Percentiles rank a stretch among this genome's conserved stretches.
These are phyloP conservation scores for Calephelis virginiensis DNA, from an alignment of 1,140 invertebrate species.

Conservation along the genomic window DNA sequence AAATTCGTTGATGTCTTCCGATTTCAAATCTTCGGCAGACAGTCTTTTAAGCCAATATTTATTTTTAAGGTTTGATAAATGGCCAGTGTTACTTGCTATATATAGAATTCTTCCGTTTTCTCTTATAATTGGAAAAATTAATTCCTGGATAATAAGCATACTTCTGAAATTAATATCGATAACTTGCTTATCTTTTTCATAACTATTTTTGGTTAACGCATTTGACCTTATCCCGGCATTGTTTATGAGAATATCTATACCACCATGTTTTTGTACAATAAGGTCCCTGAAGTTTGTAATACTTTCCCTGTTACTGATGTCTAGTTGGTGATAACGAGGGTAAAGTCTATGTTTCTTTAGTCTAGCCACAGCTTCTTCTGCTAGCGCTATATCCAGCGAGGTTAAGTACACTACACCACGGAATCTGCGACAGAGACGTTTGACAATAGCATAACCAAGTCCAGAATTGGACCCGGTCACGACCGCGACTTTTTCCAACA, in stretches of 20 bases:
- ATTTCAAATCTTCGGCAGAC: conserved; percentile 73
- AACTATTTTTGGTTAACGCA: conserved; percentile 64
- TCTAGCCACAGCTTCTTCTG: conserved; percentile 77
- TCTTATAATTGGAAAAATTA: conserved; percentile 84
- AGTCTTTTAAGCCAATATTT: conserved; percentile 78
- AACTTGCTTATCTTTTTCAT: conserved; percentile 83
- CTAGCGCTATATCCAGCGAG: conserved; percentile 79
- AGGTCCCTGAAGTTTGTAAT: conserved; percentile 79
- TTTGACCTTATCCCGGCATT: conserved; percentile 88
- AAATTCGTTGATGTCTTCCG: conserved; percentile 74
- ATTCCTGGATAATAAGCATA: conserved; percentile 81
- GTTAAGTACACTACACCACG: conserved; percentile 82
- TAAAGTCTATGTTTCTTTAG: conserved; percentile 74
- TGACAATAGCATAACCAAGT: conserved; percentile 85
- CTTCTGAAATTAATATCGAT: conserved; percentile 83
- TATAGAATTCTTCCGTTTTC: conserved; percentile 85
- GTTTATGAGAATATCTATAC: conserved; percentile 90
- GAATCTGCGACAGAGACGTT: conserved; percentile 80
- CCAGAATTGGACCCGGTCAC: conserved; percentile 89
- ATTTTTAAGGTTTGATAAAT: conserved; percentile 79
- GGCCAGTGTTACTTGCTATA: conserved; percentile 84
- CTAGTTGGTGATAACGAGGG: conserved; percentile 83
- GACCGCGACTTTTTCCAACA: conserved; percentile 51
- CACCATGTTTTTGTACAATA: conserved; percentile 82
- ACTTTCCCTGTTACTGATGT: conserved; percentile 81